phyloP scores from a whole-genome alignment of 1,140 invertebrate species.

The Nylanderia fulva region DNA sequence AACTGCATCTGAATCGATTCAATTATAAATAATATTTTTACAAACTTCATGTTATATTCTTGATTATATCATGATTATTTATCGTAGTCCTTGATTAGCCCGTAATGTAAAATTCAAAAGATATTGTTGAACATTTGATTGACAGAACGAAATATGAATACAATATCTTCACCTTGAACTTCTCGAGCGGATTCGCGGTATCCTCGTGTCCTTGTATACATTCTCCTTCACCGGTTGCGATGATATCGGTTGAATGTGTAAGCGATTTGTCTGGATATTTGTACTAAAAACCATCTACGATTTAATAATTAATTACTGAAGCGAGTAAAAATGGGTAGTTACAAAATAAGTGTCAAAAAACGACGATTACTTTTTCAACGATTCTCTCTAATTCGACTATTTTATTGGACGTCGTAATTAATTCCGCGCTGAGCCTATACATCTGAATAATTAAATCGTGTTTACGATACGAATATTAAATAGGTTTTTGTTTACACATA shows the following conservation, averaged over 20 bases:
- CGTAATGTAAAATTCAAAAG: background rate
- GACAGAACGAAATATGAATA: background rate
- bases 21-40: background rate
- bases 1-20: background rate
- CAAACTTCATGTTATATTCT: background rate
- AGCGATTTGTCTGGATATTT: conserved; percentile 57
- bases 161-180: conserved; percentile 74
- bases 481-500: background rate
- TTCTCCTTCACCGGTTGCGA: conserved; percentile 53
- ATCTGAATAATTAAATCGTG: conserved; percentile 67
- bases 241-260: conserved; percentile 43
- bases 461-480: background rate
- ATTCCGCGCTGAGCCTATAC: conserved; percentile 69
- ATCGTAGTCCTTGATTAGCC: background rate
- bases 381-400: conserved; percentile 74
- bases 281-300: conserved; percentile 77
- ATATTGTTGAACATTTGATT: background rate
- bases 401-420: conserved; percentile 69
- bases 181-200: conserved; percentile 63
- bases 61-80: background rate
- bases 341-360: background rate
- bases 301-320: conserved; percentile 72
- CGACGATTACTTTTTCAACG: conserved; percentile 77
- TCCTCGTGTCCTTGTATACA: conserved; percentile 24
- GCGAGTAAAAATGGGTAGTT: conserved; percentile 5